Conservation (phyloP, 2,888 invertebrate genomes). For the Salticus scenicus region DNA sequence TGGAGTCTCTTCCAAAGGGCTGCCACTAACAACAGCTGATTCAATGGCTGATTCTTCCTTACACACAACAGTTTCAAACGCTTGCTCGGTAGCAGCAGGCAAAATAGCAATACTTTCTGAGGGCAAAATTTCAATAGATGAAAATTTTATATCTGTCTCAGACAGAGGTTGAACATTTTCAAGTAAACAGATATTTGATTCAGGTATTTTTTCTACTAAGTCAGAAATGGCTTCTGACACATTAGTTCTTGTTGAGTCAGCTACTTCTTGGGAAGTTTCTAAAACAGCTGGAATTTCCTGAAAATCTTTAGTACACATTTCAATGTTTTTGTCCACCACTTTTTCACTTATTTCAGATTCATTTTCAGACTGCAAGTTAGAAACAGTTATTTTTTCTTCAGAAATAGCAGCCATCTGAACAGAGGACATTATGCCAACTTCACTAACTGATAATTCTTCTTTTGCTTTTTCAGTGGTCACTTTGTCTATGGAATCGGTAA, state of each 20-base stretch:
- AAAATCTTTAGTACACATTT: no score
- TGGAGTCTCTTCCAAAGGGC: background rate
- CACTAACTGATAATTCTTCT: no score
- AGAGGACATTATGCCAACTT: no score
- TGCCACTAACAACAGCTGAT: background rate
- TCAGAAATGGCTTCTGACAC: background rate
- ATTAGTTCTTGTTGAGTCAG: background rate
- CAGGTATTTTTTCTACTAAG: no score
- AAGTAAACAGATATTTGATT: background rate
- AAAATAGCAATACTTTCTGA: background rate
- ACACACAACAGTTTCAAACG: background rate
- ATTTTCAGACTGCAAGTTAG: no score
- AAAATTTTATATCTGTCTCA: background rate
- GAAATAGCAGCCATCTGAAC: background rate
- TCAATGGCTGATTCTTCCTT: background rate
- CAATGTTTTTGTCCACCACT: no score
- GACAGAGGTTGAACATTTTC: background rate
- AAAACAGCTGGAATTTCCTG: background rate
- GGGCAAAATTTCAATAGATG: background rate
- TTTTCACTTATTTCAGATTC: no score
- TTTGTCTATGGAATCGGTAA: background rate
- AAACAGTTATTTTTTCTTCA: background rate
- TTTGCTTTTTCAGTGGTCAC: no score
- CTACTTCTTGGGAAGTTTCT: background rate
- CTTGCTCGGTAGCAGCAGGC: background rate